Conservation (phyloP, 2,797 vertebrate species). For the Leptodactylus fallax region DNA sequence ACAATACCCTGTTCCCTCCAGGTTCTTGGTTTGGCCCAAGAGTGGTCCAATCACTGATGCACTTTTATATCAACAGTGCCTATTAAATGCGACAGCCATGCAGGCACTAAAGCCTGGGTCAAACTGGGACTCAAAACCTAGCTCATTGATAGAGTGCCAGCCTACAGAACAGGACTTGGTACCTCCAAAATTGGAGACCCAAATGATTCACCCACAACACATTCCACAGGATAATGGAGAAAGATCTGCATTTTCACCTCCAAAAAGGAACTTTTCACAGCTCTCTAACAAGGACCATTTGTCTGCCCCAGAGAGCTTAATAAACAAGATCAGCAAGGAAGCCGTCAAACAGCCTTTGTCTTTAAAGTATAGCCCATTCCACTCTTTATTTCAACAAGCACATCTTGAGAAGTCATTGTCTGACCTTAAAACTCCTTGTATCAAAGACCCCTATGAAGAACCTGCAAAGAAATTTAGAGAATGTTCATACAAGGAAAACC, state of each 20-base stretch:
- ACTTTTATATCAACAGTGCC: slow-evolving; percentile 92
- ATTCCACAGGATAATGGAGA: slow-evolving; percentile 77
- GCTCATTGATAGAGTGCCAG: slow-evolving; percentile 79
- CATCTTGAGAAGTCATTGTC: slow-evolving; percentile 79
- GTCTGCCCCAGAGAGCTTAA: slow-evolving; percentile 76
- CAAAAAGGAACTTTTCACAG: slow-evolving; percentile 83
- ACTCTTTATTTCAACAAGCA: slow-evolving; percentile 87
- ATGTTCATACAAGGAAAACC: slow-evolving; percentile 79
- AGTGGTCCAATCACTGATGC: slow-evolving; percentile 85
- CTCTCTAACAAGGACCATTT: slow-evolving; percentile 76
- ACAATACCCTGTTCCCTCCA: slow-evolving; percentile 87
- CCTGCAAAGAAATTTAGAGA: slow-evolving; percentile 87
- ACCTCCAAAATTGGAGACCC: slow-evolving; percentile 80
- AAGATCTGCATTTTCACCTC: slow-evolving; percentile 92
- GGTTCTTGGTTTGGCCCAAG: slow-evolving; percentile 93
- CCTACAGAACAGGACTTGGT: slow-evolving; percentile 76
- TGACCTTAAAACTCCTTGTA: slow-evolving; percentile 81
- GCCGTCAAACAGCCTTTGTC: slow-evolving; percentile 77
- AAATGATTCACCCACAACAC: slow-evolving; percentile 74
- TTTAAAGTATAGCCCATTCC: slow-evolving; percentile 86
- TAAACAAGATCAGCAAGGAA: slow-evolving; percentile 86
- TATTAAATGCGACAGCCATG: slow-evolving; percentile 88
- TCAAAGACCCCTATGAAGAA: slow-evolving; percentile 88
- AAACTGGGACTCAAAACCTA: slow-evolving; percentile 86
- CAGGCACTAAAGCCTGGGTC: slow-evolving; percentile 88